These are phyloP conservation scores for Machaerirhynchus nigripectus DNA, from an alignment of 2,113 vertebrate genomes.

Conservation along the genomic window DNA sequence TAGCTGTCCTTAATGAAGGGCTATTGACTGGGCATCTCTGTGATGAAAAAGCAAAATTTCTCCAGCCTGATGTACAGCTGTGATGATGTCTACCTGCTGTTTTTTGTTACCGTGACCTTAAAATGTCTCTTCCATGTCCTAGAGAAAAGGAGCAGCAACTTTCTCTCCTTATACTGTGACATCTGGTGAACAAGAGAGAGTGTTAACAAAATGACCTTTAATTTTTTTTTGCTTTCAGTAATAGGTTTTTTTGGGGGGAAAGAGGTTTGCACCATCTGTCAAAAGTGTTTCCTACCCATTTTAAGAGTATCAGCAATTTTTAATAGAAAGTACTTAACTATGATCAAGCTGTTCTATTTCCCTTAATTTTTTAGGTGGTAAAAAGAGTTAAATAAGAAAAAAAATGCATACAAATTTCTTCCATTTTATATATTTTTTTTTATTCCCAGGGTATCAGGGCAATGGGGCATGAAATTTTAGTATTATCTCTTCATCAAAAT, in stretches of 20 bases:
- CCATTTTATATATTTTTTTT: too few relatives aligned
- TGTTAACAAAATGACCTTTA: neutral
- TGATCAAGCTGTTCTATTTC: neutral
- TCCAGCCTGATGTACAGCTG: neutral
- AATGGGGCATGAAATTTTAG: neutral
- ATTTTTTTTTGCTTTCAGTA: neutral
- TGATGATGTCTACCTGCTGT: neutral
- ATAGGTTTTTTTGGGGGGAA: neutral
- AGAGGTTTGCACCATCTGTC: neutral
- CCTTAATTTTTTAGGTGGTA: neutral
- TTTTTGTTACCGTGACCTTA: neutral
- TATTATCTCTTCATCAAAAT: neutral
- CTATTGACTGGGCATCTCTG: neutral
- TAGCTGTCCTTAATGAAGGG: neutral
- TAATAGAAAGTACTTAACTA: neutral
- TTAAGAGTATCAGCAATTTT: neutral
- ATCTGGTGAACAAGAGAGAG: neutral
- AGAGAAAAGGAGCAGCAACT: neutral
- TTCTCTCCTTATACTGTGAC: neutral
- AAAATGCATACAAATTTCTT: neutral
- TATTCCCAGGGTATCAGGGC: neutral
- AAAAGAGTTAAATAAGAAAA: neutral
- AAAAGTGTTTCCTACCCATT: neutral
- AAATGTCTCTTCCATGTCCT: neutral
- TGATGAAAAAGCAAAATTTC: neutral